Conservation (phyloP, 2,888 invertebrate species). For the Ceratothoa steindachneri region DNA sequence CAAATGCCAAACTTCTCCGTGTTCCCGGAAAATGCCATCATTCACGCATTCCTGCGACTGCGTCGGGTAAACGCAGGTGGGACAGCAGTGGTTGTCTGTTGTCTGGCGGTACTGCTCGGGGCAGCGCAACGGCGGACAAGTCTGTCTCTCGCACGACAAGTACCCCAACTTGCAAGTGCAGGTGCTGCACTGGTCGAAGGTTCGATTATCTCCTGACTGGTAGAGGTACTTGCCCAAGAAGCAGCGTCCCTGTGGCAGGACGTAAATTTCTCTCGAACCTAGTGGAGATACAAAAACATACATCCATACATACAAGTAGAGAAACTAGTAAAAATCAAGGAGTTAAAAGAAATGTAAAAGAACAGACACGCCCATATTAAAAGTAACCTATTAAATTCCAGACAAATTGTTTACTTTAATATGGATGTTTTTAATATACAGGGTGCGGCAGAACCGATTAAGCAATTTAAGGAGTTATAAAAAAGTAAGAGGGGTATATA, state of each 20-base stretch:
- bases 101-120: not conserved
- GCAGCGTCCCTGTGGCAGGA: conserved; percentile 32
- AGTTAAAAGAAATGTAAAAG: too few species aligned
- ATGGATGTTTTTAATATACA: too few species aligned
- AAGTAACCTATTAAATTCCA: too few species aligned
- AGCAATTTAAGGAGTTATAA: too few species aligned
- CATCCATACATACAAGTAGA: not conserved
- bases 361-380: too few species aligned
- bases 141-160: conserved; percentile 70
- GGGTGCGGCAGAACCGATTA: too few species aligned
- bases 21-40: conserved; percentile 23
- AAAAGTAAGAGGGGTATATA: too few species aligned
- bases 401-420: too few species aligned
- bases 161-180: conserved; percentile 79
- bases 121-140: conserved; percentile 88
- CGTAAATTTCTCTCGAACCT: conserved; percentile 25
- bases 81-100: conserved; percentile 11
- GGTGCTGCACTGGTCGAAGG: conserved; percentile 64
- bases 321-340: not conserved
- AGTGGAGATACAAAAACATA: too few species aligned
- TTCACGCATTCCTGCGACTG: conserved; percentile 4
- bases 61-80: conserved; percentile 5
- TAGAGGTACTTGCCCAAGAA: conserved; percentile 28
- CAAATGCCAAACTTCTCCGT: conserved; percentile 22
- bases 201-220: conserved; percentile 21